A percentile compares a stretch with the other conserved stretches of the same genome.
These are phyloP conservation scores for Carabus problematicus DNA, from an alignment of 2,888 invertebrate genomes.

Conservation along the genomic window DNA sequence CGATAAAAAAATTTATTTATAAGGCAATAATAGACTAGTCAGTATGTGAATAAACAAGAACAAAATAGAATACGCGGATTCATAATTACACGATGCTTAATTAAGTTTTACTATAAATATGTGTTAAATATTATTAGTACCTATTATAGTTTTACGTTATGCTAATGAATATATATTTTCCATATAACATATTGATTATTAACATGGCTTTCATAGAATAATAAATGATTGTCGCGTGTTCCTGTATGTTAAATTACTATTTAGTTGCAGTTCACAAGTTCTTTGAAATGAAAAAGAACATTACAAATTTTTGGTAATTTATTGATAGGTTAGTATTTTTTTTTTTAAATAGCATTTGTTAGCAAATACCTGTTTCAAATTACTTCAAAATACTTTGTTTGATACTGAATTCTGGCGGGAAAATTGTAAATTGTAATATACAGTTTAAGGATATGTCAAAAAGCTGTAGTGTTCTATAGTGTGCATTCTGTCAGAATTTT, in stretches of 20 bases:
- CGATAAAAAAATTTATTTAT: no score
- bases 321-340: no score
- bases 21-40: no score
- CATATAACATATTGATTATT: background rate
- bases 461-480: no score
- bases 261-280: background rate
- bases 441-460: no score
- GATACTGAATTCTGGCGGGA: no score
- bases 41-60: background rate
- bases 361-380: no score
- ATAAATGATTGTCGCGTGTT: background rate
- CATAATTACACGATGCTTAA: background rate
- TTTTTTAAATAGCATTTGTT: no score
- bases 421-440: no score
- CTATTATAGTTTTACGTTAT: slow-evolving; percentile 2
- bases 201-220: background rate
- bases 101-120: background rate
- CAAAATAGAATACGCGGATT: background rate
- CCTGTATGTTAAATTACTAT: background rate
- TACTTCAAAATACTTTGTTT: no score
- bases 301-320: background rate
- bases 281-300: background rate
- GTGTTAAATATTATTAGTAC: background rate
- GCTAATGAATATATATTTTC: background rate
- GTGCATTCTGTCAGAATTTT: no score